Evolutionary conservation across 2,113 vertebrate species (phyloP).

Genomic region (Scartelaos histophorus): DNA sequence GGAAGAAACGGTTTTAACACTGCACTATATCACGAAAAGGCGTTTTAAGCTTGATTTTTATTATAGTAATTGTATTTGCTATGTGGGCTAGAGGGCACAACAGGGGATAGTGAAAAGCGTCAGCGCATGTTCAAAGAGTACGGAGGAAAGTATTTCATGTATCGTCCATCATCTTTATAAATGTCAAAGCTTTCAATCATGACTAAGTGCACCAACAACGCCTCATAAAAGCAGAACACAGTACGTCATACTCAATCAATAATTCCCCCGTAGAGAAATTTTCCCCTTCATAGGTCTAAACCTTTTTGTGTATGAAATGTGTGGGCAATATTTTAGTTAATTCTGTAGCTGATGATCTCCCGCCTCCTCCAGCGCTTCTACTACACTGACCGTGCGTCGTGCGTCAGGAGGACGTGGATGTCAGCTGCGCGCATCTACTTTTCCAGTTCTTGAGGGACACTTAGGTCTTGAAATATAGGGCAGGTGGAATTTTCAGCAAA

Average conservation of each 20-base stretch:
- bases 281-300: no score
- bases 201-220: not conserved
- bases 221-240: not conserved
- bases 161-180: not conserved
- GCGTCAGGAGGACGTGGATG: not conserved
- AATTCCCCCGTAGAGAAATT: no score
- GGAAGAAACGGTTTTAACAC: not conserved
- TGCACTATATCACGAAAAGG: not conserved
- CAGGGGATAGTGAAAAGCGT: not conserved
- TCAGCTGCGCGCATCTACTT: not conserved
- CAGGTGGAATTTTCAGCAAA: not conserved
- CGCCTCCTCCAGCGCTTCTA: not conserved
- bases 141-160: not conserved
- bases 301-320: not conserved
- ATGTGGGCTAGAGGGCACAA: not conserved
- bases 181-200: conserved; percentile 20
- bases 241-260: no score
- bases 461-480: not conserved
- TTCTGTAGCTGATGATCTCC: not conserved
- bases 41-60: not conserved
- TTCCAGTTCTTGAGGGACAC: not conserved
- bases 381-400: not conserved
- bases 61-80: not conserved
- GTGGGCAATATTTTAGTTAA: no score
- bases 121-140: not conserved